Evolutionary conservation across 2,797 vertebrate genomes (phyloP).

Genomic region (Uromys caudimaculatus): DNA sequence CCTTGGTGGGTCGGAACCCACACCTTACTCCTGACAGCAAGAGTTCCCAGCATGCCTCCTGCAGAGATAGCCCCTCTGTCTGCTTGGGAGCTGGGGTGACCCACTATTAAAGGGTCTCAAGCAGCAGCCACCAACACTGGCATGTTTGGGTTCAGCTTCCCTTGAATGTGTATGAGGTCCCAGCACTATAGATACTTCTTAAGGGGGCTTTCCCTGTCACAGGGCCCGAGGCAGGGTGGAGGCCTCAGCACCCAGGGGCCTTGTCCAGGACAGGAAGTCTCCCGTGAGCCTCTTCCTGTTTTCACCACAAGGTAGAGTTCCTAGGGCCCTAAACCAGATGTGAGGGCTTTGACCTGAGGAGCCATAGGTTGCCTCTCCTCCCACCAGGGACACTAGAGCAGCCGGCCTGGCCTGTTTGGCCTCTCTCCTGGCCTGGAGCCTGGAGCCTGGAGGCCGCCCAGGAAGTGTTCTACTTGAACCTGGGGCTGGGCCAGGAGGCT

Average conservation of each 20-base stretch:
- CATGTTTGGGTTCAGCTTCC: not conserved
- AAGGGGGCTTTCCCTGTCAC: not conserved
- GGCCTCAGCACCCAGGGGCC: too few species aligned
- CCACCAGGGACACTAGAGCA: not conserved
- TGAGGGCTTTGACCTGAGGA: not conserved
- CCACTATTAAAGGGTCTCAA: not conserved
- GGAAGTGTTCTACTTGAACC: accelerated
- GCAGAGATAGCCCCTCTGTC: not conserved
- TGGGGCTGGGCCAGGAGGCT: not conserved
- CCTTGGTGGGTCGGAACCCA: not conserved
- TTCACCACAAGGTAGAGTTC: not conserved
- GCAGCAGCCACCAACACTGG: not conserved
- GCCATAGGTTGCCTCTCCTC: not conserved
- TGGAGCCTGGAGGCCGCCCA: not conserved
- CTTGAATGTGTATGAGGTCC: accelerated
- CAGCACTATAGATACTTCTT: not conserved
- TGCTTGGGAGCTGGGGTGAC: too few species aligned
- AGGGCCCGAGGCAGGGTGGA: not conserved
- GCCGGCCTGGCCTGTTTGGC: not conserved
- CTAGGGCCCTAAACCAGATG: not conserved
- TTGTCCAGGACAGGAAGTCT: not conserved
- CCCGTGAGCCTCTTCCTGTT: not conserved
- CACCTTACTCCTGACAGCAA: not conserved
- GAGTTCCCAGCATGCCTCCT: not conserved
- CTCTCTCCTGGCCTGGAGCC: not conserved